Percentiles rank a stretch among this genome's conserved stretches.
phyloP scores from a whole-genome alignment of 2,113 vertebrate genomes.

The Cyprinodon tularosa region DNA sequence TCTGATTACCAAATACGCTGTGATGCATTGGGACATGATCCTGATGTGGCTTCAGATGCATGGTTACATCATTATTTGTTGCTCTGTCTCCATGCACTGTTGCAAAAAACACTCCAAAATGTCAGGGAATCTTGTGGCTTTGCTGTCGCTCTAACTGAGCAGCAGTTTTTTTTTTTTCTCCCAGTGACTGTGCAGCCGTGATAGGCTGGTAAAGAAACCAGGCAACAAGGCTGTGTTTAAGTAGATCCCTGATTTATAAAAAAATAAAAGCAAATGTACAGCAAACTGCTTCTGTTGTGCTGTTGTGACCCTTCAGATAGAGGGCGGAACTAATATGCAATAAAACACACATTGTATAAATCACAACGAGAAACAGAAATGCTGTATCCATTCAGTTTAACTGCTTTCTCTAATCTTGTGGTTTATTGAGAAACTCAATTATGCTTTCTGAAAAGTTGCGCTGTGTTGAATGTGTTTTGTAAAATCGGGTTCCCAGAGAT shows the following conservation, averaged over 20 bases:
- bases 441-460: background rate
- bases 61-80: background rate
- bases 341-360: background rate
- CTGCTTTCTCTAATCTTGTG: background rate
- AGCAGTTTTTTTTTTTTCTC: slow-evolving; percentile 4
- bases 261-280: slow-evolving; percentile 51
- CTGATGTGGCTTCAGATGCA: slow-evolving; percentile 5
- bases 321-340: background rate
- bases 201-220: background rate
- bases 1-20: background rate
- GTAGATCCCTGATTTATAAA: slow-evolving; percentile 78
- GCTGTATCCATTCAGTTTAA: background rate
- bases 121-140: background rate
- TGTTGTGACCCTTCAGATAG: background rate
- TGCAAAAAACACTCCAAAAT: background rate
- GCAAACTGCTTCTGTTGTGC: background rate
- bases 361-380: background rate
- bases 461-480: background rate
- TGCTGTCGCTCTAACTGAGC: background rate
- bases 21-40: background rate
- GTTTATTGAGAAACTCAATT: background rate
- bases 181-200: background rate
- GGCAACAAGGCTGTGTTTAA: slow-evolving; percentile 67
- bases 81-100: background rate
- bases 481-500: background rate